Base-by-base conservation (phyloP, 2,888 invertebrate genomes). In the Tridacna crocea region DNA sequence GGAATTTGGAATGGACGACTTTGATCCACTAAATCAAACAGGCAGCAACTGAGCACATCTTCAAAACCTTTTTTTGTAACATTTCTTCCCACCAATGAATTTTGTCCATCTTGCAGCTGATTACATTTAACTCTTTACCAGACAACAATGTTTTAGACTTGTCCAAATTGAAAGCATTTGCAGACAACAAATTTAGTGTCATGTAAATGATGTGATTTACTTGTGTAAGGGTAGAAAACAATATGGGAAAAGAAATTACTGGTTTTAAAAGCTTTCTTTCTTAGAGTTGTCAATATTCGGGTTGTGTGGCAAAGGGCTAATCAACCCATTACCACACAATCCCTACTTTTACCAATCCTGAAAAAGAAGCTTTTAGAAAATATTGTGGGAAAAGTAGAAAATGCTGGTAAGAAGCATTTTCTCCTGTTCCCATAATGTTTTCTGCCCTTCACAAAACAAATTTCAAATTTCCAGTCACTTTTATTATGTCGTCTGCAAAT, bases 1-100 rank as follows among this genome's bases (percentile, higher is more conserved):
- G 94, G 98, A 98, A 95, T 99, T 99, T 95, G 97, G 97, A 90
- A 95, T 98, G 95, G 98, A 98, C 63, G 98, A 98, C 95, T 96
- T 98, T 94, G 98, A 98, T 96, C 98, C 98, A 83, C 95, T 98
- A 92, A 96, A 97, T 95, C 97, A 97, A 89, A 92, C 70, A n/a
- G 61, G 61, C 15, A 19, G 61, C 13, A 13, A 61, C 10, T 61
- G 61, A 61, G 15, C n/a, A n/a, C n/a, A n/a, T 4, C 4, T 3
- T 19, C 10, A 2, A 58, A n/a, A 17, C 2, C 17, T 4, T 3
- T 10, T 17, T 58, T 19, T 58, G 19, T 19, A 19, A n/a, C 58
- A 19, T 58, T 58, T 19, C n/a, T 17, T 58, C 58, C 8, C 36
- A 36, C 36, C 2, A 8, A 58, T 58, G n/a, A n/a, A 19, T 58